Conservation (phyloP, 2,888 invertebrate species). For the Reticulitermes lucifugus region DNA sequence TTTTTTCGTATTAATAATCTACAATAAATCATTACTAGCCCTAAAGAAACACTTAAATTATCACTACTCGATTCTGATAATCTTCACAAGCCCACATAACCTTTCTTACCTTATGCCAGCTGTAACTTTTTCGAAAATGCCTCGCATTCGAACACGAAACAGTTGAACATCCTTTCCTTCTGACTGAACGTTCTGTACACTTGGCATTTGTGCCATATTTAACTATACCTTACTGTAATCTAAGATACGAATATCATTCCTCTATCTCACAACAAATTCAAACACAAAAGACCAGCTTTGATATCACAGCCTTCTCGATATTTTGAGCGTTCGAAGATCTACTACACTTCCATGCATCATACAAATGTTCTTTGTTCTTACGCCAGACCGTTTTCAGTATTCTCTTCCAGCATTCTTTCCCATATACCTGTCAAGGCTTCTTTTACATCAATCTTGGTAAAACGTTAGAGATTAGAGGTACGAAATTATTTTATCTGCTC, state of each 20-base stretch:
- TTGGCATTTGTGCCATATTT: not conserved
- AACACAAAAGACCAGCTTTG: not conserved
- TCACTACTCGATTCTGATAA: not conserved
- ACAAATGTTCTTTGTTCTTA: not conserved
- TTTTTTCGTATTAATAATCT: too few species aligned
- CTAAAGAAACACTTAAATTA: too few species aligned
- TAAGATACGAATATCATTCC: not conserved
- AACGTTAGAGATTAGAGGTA: too few species aligned
- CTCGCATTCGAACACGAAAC: conserved; percentile 20
- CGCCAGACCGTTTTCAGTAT: not conserved
- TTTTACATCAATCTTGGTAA: too few species aligned
- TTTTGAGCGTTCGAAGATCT: not conserved
- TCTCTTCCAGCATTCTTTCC: too few species aligned
- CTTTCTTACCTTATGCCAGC: not conserved
- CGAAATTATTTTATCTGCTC: too few species aligned
- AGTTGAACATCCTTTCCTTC: not conserved
- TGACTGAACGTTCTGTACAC: not conserved
- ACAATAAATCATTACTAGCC: too few species aligned
- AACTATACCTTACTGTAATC: not conserved
- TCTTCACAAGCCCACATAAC: not conserved
- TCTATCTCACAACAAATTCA: not conserved
- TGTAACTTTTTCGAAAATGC: not conserved
- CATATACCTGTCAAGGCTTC: too few species aligned
- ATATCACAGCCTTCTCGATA: conserved; percentile 4
- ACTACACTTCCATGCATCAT: not conserved